Evolutionary conservation across 1,140 invertebrate genomes (phyloP).

Genomic region (Rhagoletis pomonella): DNA sequence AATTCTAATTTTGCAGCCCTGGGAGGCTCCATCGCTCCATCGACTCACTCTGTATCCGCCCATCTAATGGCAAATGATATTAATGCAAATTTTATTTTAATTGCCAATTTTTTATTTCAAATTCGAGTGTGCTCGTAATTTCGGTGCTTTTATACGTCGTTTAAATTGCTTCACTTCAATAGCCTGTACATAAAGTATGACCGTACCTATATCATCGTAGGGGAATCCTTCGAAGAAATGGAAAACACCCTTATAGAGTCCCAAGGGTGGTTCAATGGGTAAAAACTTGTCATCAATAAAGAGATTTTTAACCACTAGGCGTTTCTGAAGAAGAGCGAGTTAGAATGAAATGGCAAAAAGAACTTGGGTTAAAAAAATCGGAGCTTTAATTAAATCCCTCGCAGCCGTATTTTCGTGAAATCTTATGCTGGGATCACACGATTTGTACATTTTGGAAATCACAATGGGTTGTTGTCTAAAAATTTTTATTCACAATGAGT

Average conservation of each 20-base stretch:
- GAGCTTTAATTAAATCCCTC: too few species aligned
- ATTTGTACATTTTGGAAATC: too few species aligned
- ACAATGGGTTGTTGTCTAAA: too few species aligned
- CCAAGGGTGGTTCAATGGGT: constrained; percentile 29
- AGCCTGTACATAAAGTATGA: constrained; percentile 15
- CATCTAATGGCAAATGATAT: too few species aligned
- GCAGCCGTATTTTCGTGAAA: too few species aligned
- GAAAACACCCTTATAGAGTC: constrained; percentile 15
- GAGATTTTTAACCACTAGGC: background rate
- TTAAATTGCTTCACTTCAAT: constrained; percentile 24
- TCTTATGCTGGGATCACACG: too few species aligned
- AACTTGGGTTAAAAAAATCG: background rate
- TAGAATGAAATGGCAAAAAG: background rate
- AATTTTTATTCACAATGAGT: too few species aligned
- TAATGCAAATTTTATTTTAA: too few species aligned
- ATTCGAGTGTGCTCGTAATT: background rate
- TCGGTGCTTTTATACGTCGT: background rate
- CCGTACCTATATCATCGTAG: background rate
- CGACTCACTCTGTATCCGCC: too few species aligned
- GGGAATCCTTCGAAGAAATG: constrained; percentile 21
- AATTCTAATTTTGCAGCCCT: too few species aligned
- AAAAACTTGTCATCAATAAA: background rate
- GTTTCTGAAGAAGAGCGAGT: background rate
- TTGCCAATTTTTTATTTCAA: too few species aligned
- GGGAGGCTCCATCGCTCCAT: too few species aligned